Evolutionary conservation across 2,888 invertebrate genomes (phyloP).

Genomic region (Troglohyphantes excavatus): DNA sequence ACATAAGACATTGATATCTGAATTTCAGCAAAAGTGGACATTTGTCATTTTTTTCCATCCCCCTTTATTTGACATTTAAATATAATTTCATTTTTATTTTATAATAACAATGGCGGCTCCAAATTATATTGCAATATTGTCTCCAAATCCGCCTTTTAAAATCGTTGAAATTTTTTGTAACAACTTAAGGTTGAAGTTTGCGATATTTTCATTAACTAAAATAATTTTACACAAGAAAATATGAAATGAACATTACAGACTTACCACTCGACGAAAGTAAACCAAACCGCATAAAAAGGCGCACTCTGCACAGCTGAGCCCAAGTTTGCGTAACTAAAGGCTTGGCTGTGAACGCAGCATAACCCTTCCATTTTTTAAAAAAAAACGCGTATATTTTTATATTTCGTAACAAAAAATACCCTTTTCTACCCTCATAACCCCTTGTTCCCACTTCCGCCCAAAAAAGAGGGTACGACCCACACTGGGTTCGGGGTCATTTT

Average conservation of each 20-base stretch:
- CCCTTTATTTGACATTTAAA: too few relatives aligned
- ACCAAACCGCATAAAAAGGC: not conserved
- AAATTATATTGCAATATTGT: too few relatives aligned
- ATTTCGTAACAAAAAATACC: not conserved
- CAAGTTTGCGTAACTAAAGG: slow-evolving; percentile 61
- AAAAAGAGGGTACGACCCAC: slow-evolving; percentile 16
- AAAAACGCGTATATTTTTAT: slow-evolving; percentile 11
- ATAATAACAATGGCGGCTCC: too few relatives aligned
- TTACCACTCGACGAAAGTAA: slow-evolving; percentile 1
- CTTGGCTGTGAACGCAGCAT: slow-evolving; percentile 46
- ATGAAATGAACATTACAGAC: slow-evolving; percentile 6
- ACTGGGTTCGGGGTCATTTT: slow-evolving; percentile 54
- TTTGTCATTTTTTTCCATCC: too few relatives aligned
- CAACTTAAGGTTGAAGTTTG: too few relatives aligned
- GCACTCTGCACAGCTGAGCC: slow-evolving; percentile 15
- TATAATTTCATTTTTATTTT: too few relatives aligned
- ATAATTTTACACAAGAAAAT: too few relatives aligned
- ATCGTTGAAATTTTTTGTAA: too few relatives aligned
- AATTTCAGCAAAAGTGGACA: too few relatives aligned
- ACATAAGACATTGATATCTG: too few relatives aligned
- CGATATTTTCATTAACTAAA: too few relatives aligned
- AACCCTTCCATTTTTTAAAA: slow-evolving; percentile 65
- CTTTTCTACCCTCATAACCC: slow-evolving; percentile 13
- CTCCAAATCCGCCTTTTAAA: too few relatives aligned
- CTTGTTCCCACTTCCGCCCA: slow-evolving; percentile 37